phyloP scores from a whole-genome alignment of 2,113 vertebrate genomes.

The Corynorhinus townsendii region DNA sequence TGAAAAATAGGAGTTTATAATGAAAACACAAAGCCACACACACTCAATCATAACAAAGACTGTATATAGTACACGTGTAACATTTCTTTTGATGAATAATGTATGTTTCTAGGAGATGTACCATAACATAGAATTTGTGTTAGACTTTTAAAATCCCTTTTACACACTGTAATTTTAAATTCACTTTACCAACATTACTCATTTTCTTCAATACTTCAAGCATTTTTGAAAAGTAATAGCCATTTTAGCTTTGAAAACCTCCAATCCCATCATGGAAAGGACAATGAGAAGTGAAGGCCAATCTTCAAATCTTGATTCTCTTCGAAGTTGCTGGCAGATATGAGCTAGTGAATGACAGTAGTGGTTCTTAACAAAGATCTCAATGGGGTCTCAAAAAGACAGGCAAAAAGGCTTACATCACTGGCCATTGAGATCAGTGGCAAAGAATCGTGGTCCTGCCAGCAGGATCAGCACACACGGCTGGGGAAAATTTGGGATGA shows the following conservation, averaged over 20 bases:
- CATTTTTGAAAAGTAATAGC: slow-evolving; percentile 49
- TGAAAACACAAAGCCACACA: slow-evolving; percentile 72
- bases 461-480: slow-evolving; percentile 86
- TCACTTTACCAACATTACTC: slow-evolving; percentile 67
- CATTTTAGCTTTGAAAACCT: slow-evolving; percentile 48
- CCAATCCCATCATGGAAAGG: slow-evolving; percentile 41
- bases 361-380: slow-evolving; percentile 77
- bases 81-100: slow-evolving; percentile 56
- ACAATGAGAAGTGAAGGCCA: slow-evolving; percentile 57
- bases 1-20: slow-evolving; percentile 75
- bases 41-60: slow-evolving; percentile 73
- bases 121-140: slow-evolving; percentile 37
- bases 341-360: slow-evolving; percentile 64
- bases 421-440: slow-evolving; percentile 75
- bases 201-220: slow-evolving; percentile 57
- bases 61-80: slow-evolving; percentile 63
- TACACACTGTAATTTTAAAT: slow-evolving; percentile 67
- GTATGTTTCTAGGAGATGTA: slow-evolving; percentile 55
- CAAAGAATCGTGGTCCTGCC: slow-evolving; percentile 86
- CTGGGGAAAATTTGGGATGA: slow-evolving; percentile 33
- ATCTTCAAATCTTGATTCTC: slow-evolving; percentile 74
- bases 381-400: slow-evolving; percentile 42
- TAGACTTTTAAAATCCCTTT: slow-evolving; percentile 62
- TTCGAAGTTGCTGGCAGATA: slow-evolving; percentile 74
- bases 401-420: slow-evolving; percentile 67